Percentiles rank a stretch among this genome's conserved stretches.
Conservation (phyloP, 2,888 invertebrate species). For the Cheilosia soror region DNA sequence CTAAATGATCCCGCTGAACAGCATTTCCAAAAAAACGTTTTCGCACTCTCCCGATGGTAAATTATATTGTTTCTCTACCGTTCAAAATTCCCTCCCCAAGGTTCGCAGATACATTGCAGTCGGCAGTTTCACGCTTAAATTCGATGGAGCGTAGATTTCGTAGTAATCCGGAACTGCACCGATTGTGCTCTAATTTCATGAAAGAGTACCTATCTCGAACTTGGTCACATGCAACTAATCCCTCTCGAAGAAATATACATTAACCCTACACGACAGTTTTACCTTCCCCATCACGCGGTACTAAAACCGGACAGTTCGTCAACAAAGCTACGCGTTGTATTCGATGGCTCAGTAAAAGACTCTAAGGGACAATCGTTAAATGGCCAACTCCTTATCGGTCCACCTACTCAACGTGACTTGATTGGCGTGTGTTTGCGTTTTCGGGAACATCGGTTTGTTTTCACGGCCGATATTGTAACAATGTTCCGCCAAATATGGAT, state of each 20-base stretch:
- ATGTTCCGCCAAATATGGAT: constrained; percentile 60
- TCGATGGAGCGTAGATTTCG: constrained; percentile 38
- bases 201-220: constrained; percentile 36
- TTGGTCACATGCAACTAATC: constrained; percentile 37
- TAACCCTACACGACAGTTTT: constrained; percentile 18
- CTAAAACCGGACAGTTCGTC: constrained; percentile 64
- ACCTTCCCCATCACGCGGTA: constrained; percentile 72
- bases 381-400: constrained; percentile 44
- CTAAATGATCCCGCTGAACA: constrained; percentile 46
- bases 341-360: constrained; percentile 57
- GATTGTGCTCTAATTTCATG: constrained; percentile 26
- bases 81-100: constrained; percentile 28
- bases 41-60: constrained; percentile 38
- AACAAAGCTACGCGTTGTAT: constrained; percentile 53
- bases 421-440: constrained; percentile 66
- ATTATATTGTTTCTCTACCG: constrained; percentile 50
- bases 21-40: constrained; percentile 4
- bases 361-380: constrained; percentile 39
- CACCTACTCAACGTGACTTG: constrained; percentile 50
- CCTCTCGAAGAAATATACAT: not conserved
- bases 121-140: constrained; percentile 17
- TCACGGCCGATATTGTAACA: constrained; percentile 38
- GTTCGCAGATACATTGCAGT: constrained; percentile 27
- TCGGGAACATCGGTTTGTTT: constrained; percentile 55
- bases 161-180: constrained; percentile 1